A percentile compares a stretch with the other conserved stretches of the same genome.
These are phyloP conservation scores for Lissonota sp. DNA, from an alignment of 2,888 invertebrate species.

Conservation along the genomic window DNA sequence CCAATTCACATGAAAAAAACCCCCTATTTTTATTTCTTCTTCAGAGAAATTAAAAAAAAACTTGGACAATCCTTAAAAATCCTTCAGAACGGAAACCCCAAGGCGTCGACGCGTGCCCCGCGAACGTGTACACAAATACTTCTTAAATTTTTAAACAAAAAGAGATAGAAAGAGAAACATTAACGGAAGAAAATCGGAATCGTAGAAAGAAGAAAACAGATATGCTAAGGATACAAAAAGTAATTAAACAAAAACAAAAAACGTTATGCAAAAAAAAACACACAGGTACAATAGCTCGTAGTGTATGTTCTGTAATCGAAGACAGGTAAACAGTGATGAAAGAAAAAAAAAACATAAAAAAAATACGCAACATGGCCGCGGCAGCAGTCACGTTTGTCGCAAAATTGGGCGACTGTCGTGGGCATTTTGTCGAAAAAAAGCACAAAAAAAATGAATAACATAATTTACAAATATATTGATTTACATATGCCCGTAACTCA, in stretches of 20 bases:
- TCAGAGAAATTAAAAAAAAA: constrained; percentile 49
- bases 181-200: constrained; percentile 61
- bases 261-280: constrained; percentile 68
- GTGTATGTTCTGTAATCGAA: constrained; percentile 84
- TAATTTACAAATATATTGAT: constrained; percentile 84
- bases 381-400: constrained; percentile 13
- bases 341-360: constrained; percentile 32
- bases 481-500: constrained; percentile 84
- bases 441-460: constrained; percentile 76
- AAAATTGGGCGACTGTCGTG: constrained; percentile 29
- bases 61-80: constrained; percentile 47
- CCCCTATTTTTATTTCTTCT: constrained; percentile 20
- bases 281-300: constrained; percentile 83
- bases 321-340: constrained; percentile 78
- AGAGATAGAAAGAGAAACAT: constrained; percentile 60
- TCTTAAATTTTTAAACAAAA: constrained; percentile 73
- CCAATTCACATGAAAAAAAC: constrained; percentile 26
- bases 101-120: constrained; percentile 80
- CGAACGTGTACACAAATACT: constrained; percentile 81
- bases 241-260: constrained; percentile 61
- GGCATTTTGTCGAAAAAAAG: constrained; percentile 65
- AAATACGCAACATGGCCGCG: constrained; percentile 33
- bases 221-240: constrained; percentile 60
- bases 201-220: constrained; percentile 62
- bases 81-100: constrained; percentile 72